Evolutionary conservation across 2,888 invertebrate species (phyloP).

Genomic region (Encarsia formosa): DNA sequence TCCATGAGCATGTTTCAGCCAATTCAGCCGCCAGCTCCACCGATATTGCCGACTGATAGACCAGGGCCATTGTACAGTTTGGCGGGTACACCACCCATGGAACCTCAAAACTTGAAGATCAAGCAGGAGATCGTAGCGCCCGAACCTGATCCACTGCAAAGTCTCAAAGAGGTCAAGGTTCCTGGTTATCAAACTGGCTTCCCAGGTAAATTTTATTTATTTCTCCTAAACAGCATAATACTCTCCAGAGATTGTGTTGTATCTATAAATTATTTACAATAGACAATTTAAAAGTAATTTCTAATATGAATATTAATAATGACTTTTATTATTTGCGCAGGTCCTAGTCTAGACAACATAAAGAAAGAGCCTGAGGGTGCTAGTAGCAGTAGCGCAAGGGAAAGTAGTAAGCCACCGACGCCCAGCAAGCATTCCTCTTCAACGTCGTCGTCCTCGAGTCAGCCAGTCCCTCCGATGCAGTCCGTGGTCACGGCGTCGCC

Average conservation of each 20-base stretch:
- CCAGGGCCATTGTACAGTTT: conserved; percentile 38
- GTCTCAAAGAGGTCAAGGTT: conserved; percentile 75
- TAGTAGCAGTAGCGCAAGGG: conserved; percentile 41
- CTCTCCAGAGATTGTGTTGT: neutral
- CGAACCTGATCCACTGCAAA: conserved; percentile 68
- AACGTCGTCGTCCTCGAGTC: conserved; percentile 34
- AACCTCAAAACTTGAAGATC: conserved; percentile 70
- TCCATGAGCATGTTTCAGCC: conserved; percentile 45
- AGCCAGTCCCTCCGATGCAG: conserved; percentile 40
- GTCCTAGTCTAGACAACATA: conserved; percentile 67
- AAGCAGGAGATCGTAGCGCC: conserved; percentile 63
- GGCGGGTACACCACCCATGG: conserved; percentile 50
- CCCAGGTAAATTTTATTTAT: conserved; percentile 58
- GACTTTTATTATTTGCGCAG: conserved; percentile 45
- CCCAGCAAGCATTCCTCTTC: conserved; percentile 44
- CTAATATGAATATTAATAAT: neutral
- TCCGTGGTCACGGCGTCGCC: conserved; percentile 46
- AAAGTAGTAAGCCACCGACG: conserved; percentile 45
- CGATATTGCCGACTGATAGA: conserved; percentile 39
- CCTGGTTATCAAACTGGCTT: conserved; percentile 66
- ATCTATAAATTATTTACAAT: neutral
- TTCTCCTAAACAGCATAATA: neutral
- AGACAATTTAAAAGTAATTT: neutral
- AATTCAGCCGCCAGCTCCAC: conserved; percentile 40
- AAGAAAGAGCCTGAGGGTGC: conserved; percentile 68